phyloP scores from a whole-genome alignment of 2,888 invertebrate genomes.

The Cheilosia urbana region DNA sequence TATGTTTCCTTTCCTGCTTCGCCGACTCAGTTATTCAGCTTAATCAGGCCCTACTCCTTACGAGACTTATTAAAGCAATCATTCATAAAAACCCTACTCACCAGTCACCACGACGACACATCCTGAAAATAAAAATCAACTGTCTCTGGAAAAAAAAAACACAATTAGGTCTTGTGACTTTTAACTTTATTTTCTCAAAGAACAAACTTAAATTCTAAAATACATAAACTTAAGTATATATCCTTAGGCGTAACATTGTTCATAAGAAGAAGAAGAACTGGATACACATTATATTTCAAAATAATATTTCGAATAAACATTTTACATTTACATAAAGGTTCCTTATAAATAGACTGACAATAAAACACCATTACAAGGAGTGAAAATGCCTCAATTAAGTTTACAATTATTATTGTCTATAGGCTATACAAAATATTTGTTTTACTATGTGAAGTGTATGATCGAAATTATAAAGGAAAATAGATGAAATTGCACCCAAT shows the following conservation, averaged over 20 bases:
- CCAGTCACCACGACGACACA: too few species aligned
- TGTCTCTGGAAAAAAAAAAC: not conserved
- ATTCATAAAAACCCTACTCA: too few species aligned
- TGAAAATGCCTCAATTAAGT: conserved; percentile 30
- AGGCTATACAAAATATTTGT: conserved; percentile 4
- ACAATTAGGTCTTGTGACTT: not conserved
- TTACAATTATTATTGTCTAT: conserved; percentile 57
- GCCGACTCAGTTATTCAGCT: too few species aligned
- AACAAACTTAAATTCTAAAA: conserved; percentile 7
- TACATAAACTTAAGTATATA: not conserved
- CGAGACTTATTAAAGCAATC: too few species aligned
- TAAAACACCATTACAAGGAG: not conserved
- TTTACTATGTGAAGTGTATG: not conserved
- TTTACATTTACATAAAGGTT: not conserved
- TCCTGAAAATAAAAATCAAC: not conserved
- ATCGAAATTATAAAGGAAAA: conserved; percentile 5
- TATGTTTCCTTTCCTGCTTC: too few species aligned
- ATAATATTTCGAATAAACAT: not conserved
- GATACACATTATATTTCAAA: not conserved
- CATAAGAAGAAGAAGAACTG: not conserved
- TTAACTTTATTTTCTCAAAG: conserved; percentile 3
- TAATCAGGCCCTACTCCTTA: too few species aligned
- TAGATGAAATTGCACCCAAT: conserved; percentile 22
- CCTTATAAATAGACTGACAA: conserved; percentile 25
- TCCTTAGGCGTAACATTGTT: not conserved